Evolutionary conservation across 2,888 invertebrate genomes (phyloP).

Genomic region (Rutpela maculata): DNA sequence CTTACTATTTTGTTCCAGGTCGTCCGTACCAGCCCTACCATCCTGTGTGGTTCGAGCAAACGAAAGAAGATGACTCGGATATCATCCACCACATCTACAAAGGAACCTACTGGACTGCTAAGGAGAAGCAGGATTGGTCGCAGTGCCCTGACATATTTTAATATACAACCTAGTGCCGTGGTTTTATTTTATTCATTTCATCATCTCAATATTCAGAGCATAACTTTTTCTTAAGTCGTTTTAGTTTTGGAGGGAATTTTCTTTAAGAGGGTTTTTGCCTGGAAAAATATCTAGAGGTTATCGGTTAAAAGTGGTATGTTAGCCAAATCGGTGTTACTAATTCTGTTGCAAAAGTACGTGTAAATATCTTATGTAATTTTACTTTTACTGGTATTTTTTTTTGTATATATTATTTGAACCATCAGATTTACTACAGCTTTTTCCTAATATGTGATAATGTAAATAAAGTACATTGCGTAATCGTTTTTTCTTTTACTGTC

Average conservation of each 20-base stretch:
- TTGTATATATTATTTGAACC: constrained; percentile 54
- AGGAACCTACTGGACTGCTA: constrained; percentile 95
- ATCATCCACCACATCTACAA: constrained; percentile 91
- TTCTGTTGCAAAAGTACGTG: constrained; percentile 43
- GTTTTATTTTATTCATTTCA: constrained; percentile 45
- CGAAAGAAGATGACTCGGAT: constrained; percentile 83
- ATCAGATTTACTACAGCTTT: constrained; percentile 56
- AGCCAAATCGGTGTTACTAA: constrained; percentile 35
- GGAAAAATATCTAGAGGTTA: constrained; percentile 13
- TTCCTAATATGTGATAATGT: constrained; percentile 65
- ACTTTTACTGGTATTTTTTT: constrained; percentile 42
- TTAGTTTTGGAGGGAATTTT: constrained; percentile 24
- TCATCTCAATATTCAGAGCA: constrained; percentile 28
- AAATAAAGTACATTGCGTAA: constrained; percentile 56
- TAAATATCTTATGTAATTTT: constrained; percentile 45
- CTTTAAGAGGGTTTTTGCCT: neutral
- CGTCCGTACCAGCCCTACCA: constrained; percentile 84
- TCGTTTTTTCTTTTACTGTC: constrained; percentile 33
- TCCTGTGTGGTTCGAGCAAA: constrained; percentile 93
- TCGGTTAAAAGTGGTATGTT: neutral
- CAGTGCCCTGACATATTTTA: constrained; percentile 94
- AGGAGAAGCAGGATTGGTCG: constrained; percentile 91
- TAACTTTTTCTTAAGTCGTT: constrained; percentile 26
- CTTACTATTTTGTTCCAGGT: constrained; percentile 64
- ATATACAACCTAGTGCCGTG: constrained; percentile 51